Evolutionary conservation across 2,888 invertebrate species (phyloP), one percentile per base, ranked within the genome.

Genomic region (Acanthosoma haemorrhoidale): DNA sequence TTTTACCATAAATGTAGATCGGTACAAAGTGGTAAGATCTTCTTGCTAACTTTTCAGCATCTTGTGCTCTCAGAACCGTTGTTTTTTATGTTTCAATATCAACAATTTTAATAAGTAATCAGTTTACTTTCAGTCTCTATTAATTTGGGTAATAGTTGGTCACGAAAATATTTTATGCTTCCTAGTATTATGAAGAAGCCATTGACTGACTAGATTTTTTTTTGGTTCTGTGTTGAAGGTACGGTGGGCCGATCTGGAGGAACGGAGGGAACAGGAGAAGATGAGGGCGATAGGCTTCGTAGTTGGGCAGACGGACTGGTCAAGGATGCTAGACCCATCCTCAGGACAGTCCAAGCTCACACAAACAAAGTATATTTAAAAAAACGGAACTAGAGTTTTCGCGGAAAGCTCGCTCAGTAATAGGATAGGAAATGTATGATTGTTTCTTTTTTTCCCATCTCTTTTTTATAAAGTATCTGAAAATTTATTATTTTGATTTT

Each of bases 231-330:
- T 66, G 11, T 57, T 67, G 8, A 57, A 97, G 96, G 96, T 97
- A 76, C 90, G 96, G 77, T 97, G 97, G 97, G 96, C 96, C 63
- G 97, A 97, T 82, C 85, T 97, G 78, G 97, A 97, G 84, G 96
- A 96, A 81, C 86, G 90, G 78, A 90, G 91, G 77, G 84, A 91
- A 77, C 95, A 95, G 82, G 91, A 92, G 79, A 92, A 94, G 83
- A 91, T 95, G 87, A 88, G 95, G 66, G 94, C 94, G 29, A 90
- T 97, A 74, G 97, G 97, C 21, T 97, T 97, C 82, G 94, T 97
- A 66, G 94, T 97, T 71, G 96, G 97, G 1, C 95, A 95, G 78
- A 96, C 96, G 0, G 92, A 97, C 80, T 97, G 96, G 97, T 87
- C 89, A 74, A 86, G 94, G 75, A 94, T 96, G 90, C 94, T 94